phyloP scores from a whole-genome alignment of 1,140 invertebrate species.

The Drosophila melanogaster region DNA sequence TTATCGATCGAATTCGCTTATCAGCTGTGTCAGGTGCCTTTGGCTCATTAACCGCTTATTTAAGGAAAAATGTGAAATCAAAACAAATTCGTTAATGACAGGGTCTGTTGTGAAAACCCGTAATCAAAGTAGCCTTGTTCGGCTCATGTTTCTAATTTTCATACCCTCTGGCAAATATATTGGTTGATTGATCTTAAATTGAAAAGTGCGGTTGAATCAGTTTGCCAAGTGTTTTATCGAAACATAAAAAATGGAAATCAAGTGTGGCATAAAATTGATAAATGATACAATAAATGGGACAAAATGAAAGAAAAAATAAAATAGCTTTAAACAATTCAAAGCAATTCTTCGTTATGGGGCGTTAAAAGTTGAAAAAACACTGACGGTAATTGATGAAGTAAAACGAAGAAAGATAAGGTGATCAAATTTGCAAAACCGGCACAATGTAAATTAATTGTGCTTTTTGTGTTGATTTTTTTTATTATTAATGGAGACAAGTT shows the following conservation, averaged over 20 bases:
- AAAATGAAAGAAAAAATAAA: constrained; percentile 3
- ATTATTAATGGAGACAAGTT: neutral
- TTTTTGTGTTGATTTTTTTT: neutral
- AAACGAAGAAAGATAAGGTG: neutral
- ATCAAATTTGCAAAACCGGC: neutral
- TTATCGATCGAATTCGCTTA: constrained; percentile 46
- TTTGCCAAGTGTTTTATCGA: constrained; percentile 19
- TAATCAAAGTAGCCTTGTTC: constrained; percentile 19
- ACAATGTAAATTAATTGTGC: neutral
- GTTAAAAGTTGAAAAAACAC: constrained; percentile 14
- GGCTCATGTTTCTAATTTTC: constrained; percentile 19
- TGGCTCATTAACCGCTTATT: constrained; percentile 69
- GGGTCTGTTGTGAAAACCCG: constrained; percentile 43
- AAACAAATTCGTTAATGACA: constrained; percentile 47
- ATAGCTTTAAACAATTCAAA: constrained; percentile 1
- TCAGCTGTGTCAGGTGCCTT: constrained; percentile 49
- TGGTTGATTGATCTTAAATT: constrained; percentile 71
- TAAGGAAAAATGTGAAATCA: constrained; percentile 34
- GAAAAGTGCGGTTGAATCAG: constrained; percentile 66
- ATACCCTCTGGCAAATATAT: constrained; percentile 45
- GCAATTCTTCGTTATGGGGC: neutral
- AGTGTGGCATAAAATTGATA: constrained; percentile 49
- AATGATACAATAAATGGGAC: constrained; percentile 30
- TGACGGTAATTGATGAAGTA: constrained; percentile 12
- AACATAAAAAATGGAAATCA: constrained; percentile 20